Conservation (phyloP, 2,797 vertebrate species). For the Lemur catta region DNA sequence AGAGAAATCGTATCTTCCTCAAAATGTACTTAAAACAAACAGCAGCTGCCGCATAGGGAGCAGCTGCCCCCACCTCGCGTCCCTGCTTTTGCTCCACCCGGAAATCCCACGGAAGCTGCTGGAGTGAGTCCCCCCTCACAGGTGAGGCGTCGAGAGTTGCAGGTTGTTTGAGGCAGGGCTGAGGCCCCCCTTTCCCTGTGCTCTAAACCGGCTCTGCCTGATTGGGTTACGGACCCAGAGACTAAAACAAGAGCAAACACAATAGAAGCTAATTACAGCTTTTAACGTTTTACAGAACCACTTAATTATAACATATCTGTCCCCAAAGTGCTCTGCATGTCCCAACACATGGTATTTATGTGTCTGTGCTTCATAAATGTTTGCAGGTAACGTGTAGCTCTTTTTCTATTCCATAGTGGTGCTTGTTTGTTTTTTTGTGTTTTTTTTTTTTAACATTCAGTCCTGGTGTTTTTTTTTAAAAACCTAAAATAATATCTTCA, state of each 20-base stretch:
- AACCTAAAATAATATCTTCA: not conserved
- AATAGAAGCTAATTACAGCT: rapidly evolving
- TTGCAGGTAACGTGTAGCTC: rapidly evolving
- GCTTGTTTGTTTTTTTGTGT: no score
- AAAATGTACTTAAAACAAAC: no score
- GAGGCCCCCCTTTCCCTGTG: not conserved
- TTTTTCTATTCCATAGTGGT: not conserved
- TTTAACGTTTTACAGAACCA: rapidly evolving
- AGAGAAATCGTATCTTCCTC: not conserved
- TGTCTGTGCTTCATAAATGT: not conserved
- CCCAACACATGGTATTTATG: rapidly evolving
- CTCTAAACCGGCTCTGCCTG: not conserved
- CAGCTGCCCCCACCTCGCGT: not conserved
- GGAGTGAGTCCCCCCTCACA: not conserved
- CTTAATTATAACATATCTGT: not conserved
- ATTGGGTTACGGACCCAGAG: not conserved
- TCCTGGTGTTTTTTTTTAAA: not conserved
- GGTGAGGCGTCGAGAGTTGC: not conserved
- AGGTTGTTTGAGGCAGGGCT: no score
- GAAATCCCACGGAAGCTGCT: rapidly evolving
- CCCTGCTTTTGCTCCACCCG: no score
- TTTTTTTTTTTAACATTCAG: no score
- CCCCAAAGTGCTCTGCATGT: not conserved
- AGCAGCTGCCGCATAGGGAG: not conserved
- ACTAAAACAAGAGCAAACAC: not conserved